A percentile compares a stretch with the other conserved stretches of the same genome.
Evolutionary conservation across 2,797 vertebrate species (phyloP).

Genomic region (Melanotaenia parkinsoni): DNA sequence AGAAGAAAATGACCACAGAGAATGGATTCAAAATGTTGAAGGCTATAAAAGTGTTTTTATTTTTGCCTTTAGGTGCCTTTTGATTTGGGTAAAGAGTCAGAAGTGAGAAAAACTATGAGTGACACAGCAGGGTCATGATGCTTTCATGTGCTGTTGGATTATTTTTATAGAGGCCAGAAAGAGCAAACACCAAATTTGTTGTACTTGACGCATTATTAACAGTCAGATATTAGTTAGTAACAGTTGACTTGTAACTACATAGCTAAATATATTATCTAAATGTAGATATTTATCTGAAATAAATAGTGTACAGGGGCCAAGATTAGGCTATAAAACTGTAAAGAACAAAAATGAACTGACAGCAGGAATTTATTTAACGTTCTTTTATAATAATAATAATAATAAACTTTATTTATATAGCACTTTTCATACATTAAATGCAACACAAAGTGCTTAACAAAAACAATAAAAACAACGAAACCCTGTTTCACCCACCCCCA

Average conservation of each 20-base stretch:
- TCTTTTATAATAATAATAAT: no score
- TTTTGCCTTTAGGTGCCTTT: constrained; percentile 8
- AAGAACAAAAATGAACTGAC: neutral
- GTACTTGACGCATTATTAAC: neutral
- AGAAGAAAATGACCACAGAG: constrained; percentile 37
- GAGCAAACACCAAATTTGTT: neutral
- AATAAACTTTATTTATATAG: no score
- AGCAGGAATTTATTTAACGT: neutral
- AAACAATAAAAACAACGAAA: no score
- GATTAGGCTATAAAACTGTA: neutral
- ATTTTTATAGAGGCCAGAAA: constrained; percentile 1
- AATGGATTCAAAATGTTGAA: constrained; percentile 43
- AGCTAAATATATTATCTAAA: neutral
- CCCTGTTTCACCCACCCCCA: no score
- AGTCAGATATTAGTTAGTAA: constrained; percentile 8
- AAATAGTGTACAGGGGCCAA: constrained; percentile 1
- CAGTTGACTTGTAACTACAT: neutral
- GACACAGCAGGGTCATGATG: constrained; percentile 7
- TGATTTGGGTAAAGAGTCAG: constrained; percentile 42
- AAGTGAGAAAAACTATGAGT: constrained; percentile 28
- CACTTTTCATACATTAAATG: no score
- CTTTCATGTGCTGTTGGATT: constrained; percentile 15
- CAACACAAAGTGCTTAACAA: no score
- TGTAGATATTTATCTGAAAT: neutral
- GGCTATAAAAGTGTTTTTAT: constrained; percentile 35